Evolutionary conservation across 2,797 vertebrate genomes (phyloP), one percentile per base, ranked within the genome.

Genomic region (Moxostoma hubbsi): DNA sequence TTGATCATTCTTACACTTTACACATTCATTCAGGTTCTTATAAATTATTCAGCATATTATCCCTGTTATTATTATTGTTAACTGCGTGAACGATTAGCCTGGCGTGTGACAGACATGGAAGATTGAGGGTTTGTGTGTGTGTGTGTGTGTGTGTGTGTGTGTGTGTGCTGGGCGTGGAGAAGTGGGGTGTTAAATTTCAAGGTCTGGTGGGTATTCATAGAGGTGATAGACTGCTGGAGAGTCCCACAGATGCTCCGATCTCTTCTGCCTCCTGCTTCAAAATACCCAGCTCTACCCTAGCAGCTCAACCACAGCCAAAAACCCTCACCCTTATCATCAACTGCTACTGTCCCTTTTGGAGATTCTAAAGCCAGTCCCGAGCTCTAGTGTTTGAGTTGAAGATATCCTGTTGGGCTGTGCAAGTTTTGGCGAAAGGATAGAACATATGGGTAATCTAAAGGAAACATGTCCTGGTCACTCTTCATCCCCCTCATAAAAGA

Each of bases 141-240:
- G n/a, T n/a, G n/a, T n/a, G n/a, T n/a, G n/a, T n/a, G 61, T 6
- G 50, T 57, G 10, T 73, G 51, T 55, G 51, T 63, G 16, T 24
- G 49, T 10, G 61, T 45, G 24, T 51, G 6, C 18, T n/a, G 72
- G 50, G 59, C 6, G 36, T 46, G 45, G 11, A 70, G 68, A 55
- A 51, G 75, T 74, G 58, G 73, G 55, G 71, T 64, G 16, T 75
- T 81, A 73, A 73, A 84, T 81, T 86, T 81, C 80, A 82, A 74
- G 79, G 75, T 84, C 72, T 77, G 62, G 36, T 77, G 79, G 70
- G 69, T 75, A 65, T 77, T 65, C 61, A 81, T 84, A 62, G 69
- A 73, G 55, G 66, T 83, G 75, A 73, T 53, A 59, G 78, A 55
- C 69, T 72, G 72, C 71, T 77, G 65, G 45, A 62, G 69, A 74